Percentiles rank a stretch among this genome's conserved stretches.
These are phyloP conservation scores for Podocnemis expansa DNA, from an alignment of 2,113 vertebrate genomes.

Conservation along the genomic window DNA sequence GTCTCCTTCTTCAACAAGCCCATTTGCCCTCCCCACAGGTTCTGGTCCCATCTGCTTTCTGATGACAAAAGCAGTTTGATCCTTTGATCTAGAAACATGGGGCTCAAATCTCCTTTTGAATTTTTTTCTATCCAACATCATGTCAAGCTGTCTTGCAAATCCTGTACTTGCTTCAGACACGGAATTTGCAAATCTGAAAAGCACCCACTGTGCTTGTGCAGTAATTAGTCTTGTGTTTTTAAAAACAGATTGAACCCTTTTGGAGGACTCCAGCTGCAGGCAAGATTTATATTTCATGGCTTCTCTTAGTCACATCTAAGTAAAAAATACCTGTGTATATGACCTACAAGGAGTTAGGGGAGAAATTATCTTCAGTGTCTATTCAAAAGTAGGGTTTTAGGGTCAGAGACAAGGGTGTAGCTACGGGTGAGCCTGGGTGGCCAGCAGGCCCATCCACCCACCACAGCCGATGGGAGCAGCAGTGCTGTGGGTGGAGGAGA, in stretches of 20 bases:
- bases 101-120: not conserved
- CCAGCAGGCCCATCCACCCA: too few relatives aligned
- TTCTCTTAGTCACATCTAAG: not conserved
- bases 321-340: not conserved
- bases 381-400: not conserved
- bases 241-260: not conserved
- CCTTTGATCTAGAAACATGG: not conserved
- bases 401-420: not conserved
- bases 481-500: too few relatives aligned
- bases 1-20: not conserved
- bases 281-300: not conserved
- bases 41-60: not conserved
- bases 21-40: not conserved
- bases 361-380: not conserved
- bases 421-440: too few relatives aligned
- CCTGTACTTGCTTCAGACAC: not conserved
- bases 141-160: not conserved
- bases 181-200: not conserved
- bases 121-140: not conserved
- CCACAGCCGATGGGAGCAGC: too few relatives aligned
- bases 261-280: not conserved
- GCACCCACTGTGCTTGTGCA: not conserved
- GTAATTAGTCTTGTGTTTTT: not conserved
- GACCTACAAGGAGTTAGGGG: not conserved
- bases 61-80: not conserved